Evolutionary conservation across 2,797 vertebrate species (phyloP), one percentile per base, ranked within the genome.

Genomic region (Synanceia verrucosa): DNA sequence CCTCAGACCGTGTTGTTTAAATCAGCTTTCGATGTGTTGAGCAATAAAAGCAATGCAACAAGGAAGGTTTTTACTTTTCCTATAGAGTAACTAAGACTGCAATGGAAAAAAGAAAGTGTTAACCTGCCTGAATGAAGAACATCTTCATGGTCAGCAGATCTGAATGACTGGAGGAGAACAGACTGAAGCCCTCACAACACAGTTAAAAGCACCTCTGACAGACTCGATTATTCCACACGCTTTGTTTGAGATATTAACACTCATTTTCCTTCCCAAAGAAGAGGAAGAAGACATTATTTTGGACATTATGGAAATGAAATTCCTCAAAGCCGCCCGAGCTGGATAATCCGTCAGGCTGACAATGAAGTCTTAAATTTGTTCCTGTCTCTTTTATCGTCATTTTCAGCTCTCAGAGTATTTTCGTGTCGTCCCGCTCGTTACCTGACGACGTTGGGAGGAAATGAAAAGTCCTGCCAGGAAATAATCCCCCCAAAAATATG

Each of bases 401-500:
- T 36, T 39, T 36, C 29, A 2, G 0, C 51, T 39, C 61, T 44
- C 14, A 0, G 26, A 46, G 18, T n/a, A 5, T 65, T 62, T 68
- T 55, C 31, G 34, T 11, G 61, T 47, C 57, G 26, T 34, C 37
- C 65, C n/a, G 51, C 47, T 76, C 63, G 31, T 47, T 62, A 63
- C 39, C 51, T 70, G 70, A 78, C 59, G 65, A n/a, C 46, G 39
- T 37, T 39, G 13, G 31, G 28, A 50, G 43, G 19, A 66, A 80
- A 73, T 51, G 13, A 65, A n/a, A 46, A 63, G 14, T 56, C 65
- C 68, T 41, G 48, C 14, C 55, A 34, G 26, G 39, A 66, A 71
- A 66, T 61, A 69, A 71, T 81, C 58, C 70, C 23, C 68, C 34
- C 31, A 33, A 50, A 82, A 80, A 65, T 43, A 57, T 50, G 59